Evolutionary conservation across 1,140 invertebrate species (phyloP).

Genomic region (Palaemon carinicauda): DNA sequence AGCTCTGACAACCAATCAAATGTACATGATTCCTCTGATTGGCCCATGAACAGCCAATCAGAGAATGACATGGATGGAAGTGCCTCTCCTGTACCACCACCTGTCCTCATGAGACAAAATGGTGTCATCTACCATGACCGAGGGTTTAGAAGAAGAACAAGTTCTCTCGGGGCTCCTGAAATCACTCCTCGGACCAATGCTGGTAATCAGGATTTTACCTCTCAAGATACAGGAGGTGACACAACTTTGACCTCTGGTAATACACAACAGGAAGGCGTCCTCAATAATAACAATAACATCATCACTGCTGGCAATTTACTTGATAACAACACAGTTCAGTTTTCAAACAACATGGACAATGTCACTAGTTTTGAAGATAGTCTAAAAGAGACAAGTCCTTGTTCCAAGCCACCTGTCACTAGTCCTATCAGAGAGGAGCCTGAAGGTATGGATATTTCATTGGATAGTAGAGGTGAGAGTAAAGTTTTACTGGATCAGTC

Average conservation of each 20-base stretch:
- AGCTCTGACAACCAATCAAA: slow-evolving; percentile 59
- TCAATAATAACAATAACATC: slow-evolving; percentile 57
- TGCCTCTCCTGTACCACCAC: slow-evolving; percentile 49
- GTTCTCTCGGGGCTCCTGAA: slow-evolving; percentile 27
- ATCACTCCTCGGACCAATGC: slow-evolving; percentile 17
- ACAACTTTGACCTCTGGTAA: slow-evolving; percentile 36
- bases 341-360: slow-evolving; percentile 58
- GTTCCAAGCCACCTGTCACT: slow-evolving; percentile 59
- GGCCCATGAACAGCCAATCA: slow-evolving; percentile 61
- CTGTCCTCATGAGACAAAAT: slow-evolving; percentile 52
- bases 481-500: slow-evolving; percentile 59
- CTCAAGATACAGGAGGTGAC: slow-evolving; percentile 32
- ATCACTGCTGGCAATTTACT: slow-evolving; percentile 18
- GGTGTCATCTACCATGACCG: slow-evolving; percentile 47
- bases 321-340: slow-evolving; percentile 42
- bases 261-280: slow-evolving; percentile 41
- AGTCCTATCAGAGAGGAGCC: slow-evolving; percentile 59
- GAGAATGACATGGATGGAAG: slow-evolving; percentile 60
- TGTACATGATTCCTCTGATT: slow-evolving; percentile 61
- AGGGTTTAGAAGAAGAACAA: slow-evolving; percentile 35
- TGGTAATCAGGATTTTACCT: slow-evolving; percentile 36
- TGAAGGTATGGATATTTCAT: slow-evolving; percentile 59
- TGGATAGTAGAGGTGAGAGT: slow-evolving; percentile 58
- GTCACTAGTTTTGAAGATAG: slow-evolving; percentile 63
- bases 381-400: slow-evolving; percentile 62